Conservation (phyloP, 35 echinoderm and acorn worm genomes). For the Holothuria glaberrima region DNA sequence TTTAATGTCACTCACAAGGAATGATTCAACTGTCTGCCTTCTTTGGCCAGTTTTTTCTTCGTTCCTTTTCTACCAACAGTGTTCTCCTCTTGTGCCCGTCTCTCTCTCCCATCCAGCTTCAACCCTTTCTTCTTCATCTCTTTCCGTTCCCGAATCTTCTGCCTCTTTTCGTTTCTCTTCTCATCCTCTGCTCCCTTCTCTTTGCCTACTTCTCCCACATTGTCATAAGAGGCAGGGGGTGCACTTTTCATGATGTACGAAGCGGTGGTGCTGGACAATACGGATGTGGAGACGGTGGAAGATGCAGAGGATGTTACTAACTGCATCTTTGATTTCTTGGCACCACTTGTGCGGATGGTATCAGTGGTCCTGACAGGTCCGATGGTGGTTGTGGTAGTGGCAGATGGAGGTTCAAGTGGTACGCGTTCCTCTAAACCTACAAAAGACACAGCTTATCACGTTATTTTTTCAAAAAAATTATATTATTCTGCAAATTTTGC, state of each 20-base stretch:
- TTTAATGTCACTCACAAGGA: constrained; percentile 63
- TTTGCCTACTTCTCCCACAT: background rate
- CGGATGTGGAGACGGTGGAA: constrained; percentile 53
- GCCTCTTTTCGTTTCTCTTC: constrained; percentile 63
- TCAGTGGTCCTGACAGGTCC: constrained; percentile 78
- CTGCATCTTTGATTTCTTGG: constrained; percentile 59
- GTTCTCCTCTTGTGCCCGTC: constrained; percentile 50
- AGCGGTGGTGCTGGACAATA: constrained; percentile 33
- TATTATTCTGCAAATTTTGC: too few relatives aligned
- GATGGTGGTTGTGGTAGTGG: constrained; percentile 97
- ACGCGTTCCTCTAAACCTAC: constrained; percentile 87
- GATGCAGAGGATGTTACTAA: constrained; percentile 27
- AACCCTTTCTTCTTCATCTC: constrained; percentile 64
- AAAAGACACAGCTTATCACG: background rate
- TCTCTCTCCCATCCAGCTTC: constrained; percentile 64
- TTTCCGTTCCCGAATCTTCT: constrained; percentile 61
- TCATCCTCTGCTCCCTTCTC: constrained; percentile 63
- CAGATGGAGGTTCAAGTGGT: constrained; percentile 87
- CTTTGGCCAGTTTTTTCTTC: constrained; percentile 53
- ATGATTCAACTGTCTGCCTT: constrained; percentile 48
- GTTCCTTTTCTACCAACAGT: constrained; percentile 30
- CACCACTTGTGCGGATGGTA: constrained; percentile 47
- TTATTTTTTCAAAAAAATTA: background rate
- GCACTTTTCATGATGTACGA: constrained; percentile 51
- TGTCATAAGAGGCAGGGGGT: background rate